Evolutionary conservation across 2,113 vertebrate species (phyloP).

Genomic region (Menura novaehollandiae): DNA sequence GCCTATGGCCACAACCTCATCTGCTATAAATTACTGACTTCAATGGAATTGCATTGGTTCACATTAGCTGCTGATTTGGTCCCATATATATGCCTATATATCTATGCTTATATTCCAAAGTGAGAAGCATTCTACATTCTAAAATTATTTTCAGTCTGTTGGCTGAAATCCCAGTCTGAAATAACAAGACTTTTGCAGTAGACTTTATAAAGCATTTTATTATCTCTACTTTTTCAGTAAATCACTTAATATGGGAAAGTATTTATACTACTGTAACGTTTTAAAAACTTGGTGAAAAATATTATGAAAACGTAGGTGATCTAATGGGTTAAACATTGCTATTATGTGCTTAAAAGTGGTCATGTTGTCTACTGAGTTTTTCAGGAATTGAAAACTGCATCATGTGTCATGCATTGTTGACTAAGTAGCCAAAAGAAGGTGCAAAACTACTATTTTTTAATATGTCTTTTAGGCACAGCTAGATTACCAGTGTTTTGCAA

Average conservation of each 20-base stretch:
- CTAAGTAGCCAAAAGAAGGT: neutral
- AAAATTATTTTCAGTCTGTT: neutral
- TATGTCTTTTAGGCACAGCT: neutral
- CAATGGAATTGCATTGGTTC: neutral
- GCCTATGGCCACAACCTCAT: neutral
- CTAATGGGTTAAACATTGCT: neutral
- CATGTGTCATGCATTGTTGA: neutral
- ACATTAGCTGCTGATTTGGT: neutral
- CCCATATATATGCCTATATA: neutral
- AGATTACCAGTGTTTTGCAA: neutral
- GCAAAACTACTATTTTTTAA: neutral
- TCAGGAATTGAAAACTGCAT: neutral
- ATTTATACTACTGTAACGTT: neutral
- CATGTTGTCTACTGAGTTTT: neutral
- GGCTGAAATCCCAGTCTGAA: neutral
- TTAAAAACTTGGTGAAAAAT: constrained; percentile 7
- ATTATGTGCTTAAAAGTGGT: neutral
- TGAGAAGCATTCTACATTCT: neutral
- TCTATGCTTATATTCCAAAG: neutral
- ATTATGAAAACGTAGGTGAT: neutral
- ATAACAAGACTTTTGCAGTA: neutral
- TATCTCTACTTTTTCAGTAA: neutral
- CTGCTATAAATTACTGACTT: neutral
- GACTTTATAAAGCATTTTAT: neutral
- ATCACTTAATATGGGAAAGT: neutral